Conservation (phyloP, 2,113 vertebrate genomes). For the Rattus norvegicus region GRCr8 NC_086021.1:179120501-179121000, state of each 20-base stretch:
- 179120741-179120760: background rate
- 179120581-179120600: background rate
- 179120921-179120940: constrained; percentile 1
- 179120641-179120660: background rate
- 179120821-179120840: background rate
- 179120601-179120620: background rate
- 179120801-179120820: background rate
- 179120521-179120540: background rate
- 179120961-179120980: constrained; percentile 32
- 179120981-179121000: constrained; percentile 60
- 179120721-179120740: background rate
- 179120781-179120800: accelerated
- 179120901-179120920: constrained; percentile 41
- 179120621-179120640: background rate
- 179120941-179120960: background rate
- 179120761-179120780: background rate
- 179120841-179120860: background rate
- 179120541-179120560: constrained; percentile 2
- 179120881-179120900: background rate
- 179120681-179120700: background rate
- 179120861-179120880: background rate
- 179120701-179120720: accelerated
- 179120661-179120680: background rate
- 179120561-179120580: background rate
- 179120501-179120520: constrained; percentile 37